Conservation (phyloP, 2,113 vertebrate genomes). For the Budorcas taxicolor region DNA sequence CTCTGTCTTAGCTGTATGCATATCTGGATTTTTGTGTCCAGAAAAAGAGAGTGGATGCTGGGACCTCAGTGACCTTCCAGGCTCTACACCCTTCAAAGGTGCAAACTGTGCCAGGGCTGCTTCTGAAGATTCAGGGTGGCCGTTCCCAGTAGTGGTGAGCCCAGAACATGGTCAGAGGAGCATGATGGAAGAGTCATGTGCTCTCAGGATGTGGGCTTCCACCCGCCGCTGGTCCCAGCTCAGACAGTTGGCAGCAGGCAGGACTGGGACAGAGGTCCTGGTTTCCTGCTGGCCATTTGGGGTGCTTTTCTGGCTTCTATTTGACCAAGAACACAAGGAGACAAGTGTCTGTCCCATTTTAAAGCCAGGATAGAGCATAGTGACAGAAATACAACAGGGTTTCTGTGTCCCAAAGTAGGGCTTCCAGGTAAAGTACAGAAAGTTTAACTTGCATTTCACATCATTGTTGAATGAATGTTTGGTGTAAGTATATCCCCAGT, state of each 20-base stretch:
- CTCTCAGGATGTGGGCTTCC: not conserved
- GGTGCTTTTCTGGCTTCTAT: not conserved
- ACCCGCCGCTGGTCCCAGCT: not conserved
- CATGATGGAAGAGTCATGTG: not conserved
- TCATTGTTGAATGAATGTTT: not conserved
- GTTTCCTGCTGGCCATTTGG: not conserved
- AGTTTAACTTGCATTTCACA: not conserved
- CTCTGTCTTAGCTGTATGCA: rapidly evolving
- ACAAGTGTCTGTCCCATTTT: not conserved
- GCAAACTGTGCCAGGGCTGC: not conserved
- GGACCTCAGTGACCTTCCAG: not conserved
- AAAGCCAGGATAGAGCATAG: not conserved
- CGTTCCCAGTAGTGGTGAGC: rapidly evolving
- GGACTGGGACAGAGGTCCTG: not conserved
- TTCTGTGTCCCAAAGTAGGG: not conserved
- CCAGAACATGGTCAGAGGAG: no score
- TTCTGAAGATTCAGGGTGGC: not conserved
- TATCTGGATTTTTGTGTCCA: not conserved
- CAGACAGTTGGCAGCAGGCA: not conserved
- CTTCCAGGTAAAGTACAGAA: not conserved
- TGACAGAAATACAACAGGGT: not conserved
- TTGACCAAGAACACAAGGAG: not conserved
- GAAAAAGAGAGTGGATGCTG: not conserved
- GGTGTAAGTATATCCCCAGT: not conserved
- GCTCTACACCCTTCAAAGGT: not conserved